Base-by-base conservation (phyloP, 1,140 invertebrate species). In the Musca vetustissima region DNA sequence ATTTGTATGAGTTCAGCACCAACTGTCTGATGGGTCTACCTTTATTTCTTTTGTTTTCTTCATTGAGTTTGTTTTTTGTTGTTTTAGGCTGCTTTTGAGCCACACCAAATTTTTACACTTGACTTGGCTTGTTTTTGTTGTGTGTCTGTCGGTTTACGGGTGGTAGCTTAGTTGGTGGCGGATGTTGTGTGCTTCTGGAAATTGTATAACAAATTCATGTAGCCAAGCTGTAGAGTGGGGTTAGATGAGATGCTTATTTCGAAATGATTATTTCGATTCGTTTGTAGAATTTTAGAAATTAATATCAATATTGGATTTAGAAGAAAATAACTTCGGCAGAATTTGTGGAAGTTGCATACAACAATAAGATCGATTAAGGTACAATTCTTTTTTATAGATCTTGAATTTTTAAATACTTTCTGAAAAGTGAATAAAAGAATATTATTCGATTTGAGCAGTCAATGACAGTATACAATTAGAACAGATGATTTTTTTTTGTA, bases 81-180 rank as follows among this genome's bases (percentile, higher is more conserved):
- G 15, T 28, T 59, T 59, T 59, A 25, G 25, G 25, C 28, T 59
- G 24, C 24, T 28, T 14, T 59, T 32, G n/a, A 61, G 19, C 57
- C 57, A 61, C 57, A 61, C 57, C 57, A 61, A 61, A 61, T 43
- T 61, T 61, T 61, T 61, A 61, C 57, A 61, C 57, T 61, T 61
- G 57, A 61, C 57, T 61, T 61, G 28, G 15, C 28, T 32, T 59
- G n/a, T n/a, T n/a, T n/a, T n/a, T 55, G 55, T 59, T 28, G 36
- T 61, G 15, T 28, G 3, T 28, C 36, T 61, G 25, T 57, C 24
- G 15, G 24, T 43, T 1, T 43, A 43, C 36, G 36, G 11, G 11
- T 43, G 36, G 36, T 13, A 43, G 7, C 36, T 43, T 43, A 43
- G 36, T 43, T 43, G 36, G 32, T 61, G 25, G 24, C 24, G 24